Evolutionary conservation across 1,140 invertebrate genomes (phyloP), one percentile per base, ranked within the genome.

Genomic region (Harlomillsia oculata): DNA sequence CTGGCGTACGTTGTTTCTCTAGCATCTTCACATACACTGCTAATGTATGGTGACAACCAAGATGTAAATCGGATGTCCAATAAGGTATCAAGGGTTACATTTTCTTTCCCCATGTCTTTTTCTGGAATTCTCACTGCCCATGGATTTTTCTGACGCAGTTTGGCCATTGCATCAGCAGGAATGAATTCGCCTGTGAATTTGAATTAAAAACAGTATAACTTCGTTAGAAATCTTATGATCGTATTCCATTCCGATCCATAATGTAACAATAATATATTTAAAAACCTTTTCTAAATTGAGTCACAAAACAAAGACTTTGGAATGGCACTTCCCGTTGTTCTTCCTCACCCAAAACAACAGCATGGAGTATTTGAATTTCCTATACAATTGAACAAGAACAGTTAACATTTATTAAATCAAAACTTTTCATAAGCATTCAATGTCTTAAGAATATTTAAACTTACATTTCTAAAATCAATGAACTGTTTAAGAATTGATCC

Each of bases 161-260:
- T 95, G n/a, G 89, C 85, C 87, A 97, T 95, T 16, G 91, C 91
- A 74, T 95, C 92, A 14, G 90, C 85, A 1, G 90, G 89, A 68
- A 96, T 95, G 69, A 95, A 95, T 40, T 69, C 66, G 66, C 89
- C 83, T n/a, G n/a, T n/a, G n/a, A n/a, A n/a, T n/a, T n/a, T n/a
- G n/a, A n/a, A n/a, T n/a, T n/a, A n/a, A n/a, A n/a, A n/a, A n/a
- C n/a, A n/a, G n/a, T n/a, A n/a, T n/a, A n/a, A n/a, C n/a, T n/a
- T n/a, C n/a, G n/a, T n/a, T n/a, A n/a, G n/a, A n/a, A n/a, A n/a
- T n/a, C n/a, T n/a, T n/a, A n/a, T n/a, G n/a, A n/a, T n/a, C n/a
- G n/a, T n/a, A n/a, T n/a, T n/a, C n/a, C n/a, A n/a, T n/a, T n/a
- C n/a, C n/a, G n/a, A n/a, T n/a, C n/a, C n/a, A n/a, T n/a, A n/a